Conservation (phyloP, 2,113 vertebrate genomes). For the Dolichallabes microphthalmus region DNA sequence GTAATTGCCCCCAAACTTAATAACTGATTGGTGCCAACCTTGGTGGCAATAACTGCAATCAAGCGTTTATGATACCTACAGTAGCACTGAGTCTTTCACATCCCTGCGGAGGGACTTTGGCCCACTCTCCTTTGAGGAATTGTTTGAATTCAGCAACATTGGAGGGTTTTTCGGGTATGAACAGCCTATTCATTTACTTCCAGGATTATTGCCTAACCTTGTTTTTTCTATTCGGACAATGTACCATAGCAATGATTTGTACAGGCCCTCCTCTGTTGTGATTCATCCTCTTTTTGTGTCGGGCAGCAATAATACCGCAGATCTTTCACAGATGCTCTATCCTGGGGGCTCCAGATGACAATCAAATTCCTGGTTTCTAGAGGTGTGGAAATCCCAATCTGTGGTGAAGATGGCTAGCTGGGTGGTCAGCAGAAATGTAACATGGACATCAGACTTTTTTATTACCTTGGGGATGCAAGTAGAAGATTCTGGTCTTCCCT, state of each 20-base stretch:
- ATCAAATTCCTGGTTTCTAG: not conserved
- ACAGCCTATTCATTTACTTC: not conserved
- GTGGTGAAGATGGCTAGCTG: conserved; percentile 2
- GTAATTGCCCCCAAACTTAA: too few species aligned
- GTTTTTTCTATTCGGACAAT: not conserved
- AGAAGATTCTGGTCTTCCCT: not conserved
- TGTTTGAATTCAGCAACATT: too few species aligned
- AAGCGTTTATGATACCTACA: too few species aligned
- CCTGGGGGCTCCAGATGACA: not conserved
- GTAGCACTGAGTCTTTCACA: too few species aligned
- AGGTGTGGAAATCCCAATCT: conserved; percentile 14
- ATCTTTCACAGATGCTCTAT: not conserved
- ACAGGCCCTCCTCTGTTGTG: not conserved
- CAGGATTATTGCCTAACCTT: not conserved
- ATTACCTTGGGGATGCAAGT: not conserved
- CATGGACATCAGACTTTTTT: not conserved
- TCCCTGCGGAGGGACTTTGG: too few species aligned
- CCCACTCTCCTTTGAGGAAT: too few species aligned
- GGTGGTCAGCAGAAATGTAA: not conserved
- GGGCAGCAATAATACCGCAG: not conserved
- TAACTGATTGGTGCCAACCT: too few species aligned
- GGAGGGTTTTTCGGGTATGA: too few species aligned
- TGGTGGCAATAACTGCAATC: too few species aligned
- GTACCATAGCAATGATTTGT: not conserved
- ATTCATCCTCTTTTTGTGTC: not conserved